Evolutionary conservation across 2,113 vertebrate species (phyloP), one percentile per base, ranked within the genome.

Genomic region (Ceuthmochares aereus): DNA sequence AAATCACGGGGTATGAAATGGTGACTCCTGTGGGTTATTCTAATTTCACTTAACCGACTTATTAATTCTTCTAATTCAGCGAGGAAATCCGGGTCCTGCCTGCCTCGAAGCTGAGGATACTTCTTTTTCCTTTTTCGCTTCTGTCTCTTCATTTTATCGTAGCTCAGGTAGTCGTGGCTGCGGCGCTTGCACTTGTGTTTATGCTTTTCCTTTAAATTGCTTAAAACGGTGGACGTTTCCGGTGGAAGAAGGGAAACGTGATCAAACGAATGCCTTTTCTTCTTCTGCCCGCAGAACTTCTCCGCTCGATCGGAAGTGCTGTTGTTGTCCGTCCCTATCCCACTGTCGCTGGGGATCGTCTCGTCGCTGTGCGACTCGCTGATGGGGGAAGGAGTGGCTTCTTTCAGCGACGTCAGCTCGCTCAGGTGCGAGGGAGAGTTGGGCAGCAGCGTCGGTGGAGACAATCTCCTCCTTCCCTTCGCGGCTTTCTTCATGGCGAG

Each of bases 41-140:
- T 98, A 40, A 99, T 98, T 63, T 99, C 99, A 19, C 98, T 98
- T 55, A 99, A 97, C 4, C 99, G 98, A 49, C 97, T 98, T 32
- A 99, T 98, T 14, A 99, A 89, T 52, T 99, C 99, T 51, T 99
- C 99, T 16, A 99, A 84, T 25, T 99, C 99, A 0, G 99, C 98
- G 6, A 99, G 97, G 88, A 99, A 99, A 54, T 99, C 99, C 2
- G 99, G 99, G 96, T 99, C 99, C 94, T 99, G 99, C 49, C 99
- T 97, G 67, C 98, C 97, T 34, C 98, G 98, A 26, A 99, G 98
- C 87, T 98, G 99, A 56, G 99, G 98, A 83, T 99, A 99, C 94
- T 99, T 99, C 98, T 99, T 99, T 98, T 99, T 99, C 69, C 99
- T 98, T 98, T 99, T 99, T 67, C 98, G 97, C 96, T 99, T 99